Percentiles rank a stretch among this genome's conserved stretches.
These are phyloP conservation scores for Copidosoma floridanum DNA, from an alignment of 1,140 invertebrate genomes.

Conservation along the genomic window DNA sequence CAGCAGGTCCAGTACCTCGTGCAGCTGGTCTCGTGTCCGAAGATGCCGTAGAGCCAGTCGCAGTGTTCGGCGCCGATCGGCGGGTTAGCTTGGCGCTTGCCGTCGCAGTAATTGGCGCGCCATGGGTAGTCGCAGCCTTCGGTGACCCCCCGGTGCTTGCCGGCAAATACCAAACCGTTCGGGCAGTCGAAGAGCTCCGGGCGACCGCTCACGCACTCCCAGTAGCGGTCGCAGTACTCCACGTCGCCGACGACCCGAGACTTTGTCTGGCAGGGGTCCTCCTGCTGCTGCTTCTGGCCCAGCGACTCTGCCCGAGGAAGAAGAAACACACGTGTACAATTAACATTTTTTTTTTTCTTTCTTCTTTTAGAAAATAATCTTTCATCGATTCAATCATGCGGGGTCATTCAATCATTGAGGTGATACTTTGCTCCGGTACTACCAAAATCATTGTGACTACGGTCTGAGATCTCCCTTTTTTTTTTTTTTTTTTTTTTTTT, in stretches of 20 bases:
- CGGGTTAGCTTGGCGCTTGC: conserved; percentile 73
- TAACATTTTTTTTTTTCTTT: no score
- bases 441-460: no score
- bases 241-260: conserved; percentile 71
- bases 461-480: no score
- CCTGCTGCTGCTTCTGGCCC: conserved; percentile 57
- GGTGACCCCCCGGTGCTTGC: conserved; percentile 80
- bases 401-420: no score
- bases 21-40: conserved; percentile 89
- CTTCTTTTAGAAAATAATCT: no score
- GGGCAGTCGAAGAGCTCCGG: conserved; percentile 84
- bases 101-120: conserved; percentile 82
- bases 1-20: conserved; percentile 93
- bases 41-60: conserved; percentile 90
- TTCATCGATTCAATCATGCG: no score
- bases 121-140: conserved; percentile 88
- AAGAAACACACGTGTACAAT: no score
- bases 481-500: no score
- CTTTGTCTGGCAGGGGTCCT: conserved; percentile 78
- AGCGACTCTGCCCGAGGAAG: conserved; percentile 39
- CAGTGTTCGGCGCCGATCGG: conserved; percentile 84
- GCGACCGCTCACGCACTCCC: conserved; percentile 78
- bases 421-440: no score
- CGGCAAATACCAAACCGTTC: conserved; percentile 85
- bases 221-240: conserved; percentile 84